Evolutionary conservation across 1,140 invertebrate species (phyloP), one percentile per base, ranked within the genome.

Genomic region (Whitmania pigra): DNA sequence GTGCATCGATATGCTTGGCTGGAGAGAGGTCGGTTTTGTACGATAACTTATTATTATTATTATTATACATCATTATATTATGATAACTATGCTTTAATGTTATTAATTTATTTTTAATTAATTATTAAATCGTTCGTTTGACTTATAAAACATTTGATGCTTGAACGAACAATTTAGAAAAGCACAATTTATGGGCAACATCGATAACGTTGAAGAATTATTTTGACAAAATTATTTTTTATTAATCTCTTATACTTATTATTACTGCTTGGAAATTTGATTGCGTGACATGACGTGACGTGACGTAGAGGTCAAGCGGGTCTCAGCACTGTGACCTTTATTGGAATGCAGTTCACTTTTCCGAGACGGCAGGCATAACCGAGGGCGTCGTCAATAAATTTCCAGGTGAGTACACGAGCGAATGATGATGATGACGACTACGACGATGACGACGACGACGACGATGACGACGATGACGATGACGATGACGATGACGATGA

Each of bases 321-420:
- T 80, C 81, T 27, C 77, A 76, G 57, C 75, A 74, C 53, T 82
- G 83, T 77, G 80, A 83, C 74, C 77, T 84, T 63, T 81, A 83
- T 68, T 84, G 83, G 83, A 79, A 84, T 74, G 78, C 77, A 72
- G 74, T 78, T 27, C 79, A 79, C 57, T 82, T 81, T 75, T 72
- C 76, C 22, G 83, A 84, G 72, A 79, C 80, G 70, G 71, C 76
- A 53, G 81, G 82, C 15, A 73, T 78, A 15, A 78, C 75, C 71
- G 72, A 77, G 11, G 81, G 80, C 0, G 77, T 77, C 72, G 80
- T 84, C 9, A 84, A 84, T 76, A 84, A 84, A 73, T 81, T 80
- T 75, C 79, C 79, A 76, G 78, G 79, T 80, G 74, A 18, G 63
- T 31, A 15, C 13, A 20, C 20, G 25, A 9, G 22, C 11, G 22